A percentile compares a stretch with the other conserved stretches of the same genome.
phyloP scores from a whole-genome alignment of 2,113 vertebrate species.

The Shinisaurus crocodilurus region DNA sequence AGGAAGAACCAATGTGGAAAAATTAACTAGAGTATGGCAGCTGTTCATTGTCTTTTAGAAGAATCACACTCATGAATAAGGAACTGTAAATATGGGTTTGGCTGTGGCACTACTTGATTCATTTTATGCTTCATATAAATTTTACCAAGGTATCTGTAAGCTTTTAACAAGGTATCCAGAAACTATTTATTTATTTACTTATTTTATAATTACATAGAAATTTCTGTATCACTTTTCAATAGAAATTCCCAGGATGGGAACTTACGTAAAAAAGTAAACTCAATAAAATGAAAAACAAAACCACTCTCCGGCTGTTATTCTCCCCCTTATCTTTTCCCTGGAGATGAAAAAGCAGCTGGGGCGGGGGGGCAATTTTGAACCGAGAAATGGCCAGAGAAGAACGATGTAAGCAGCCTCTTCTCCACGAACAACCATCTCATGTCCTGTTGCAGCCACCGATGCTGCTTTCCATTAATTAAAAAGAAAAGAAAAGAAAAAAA shows the following conservation, averaged over 20 bases:
- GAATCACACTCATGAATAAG: background rate
- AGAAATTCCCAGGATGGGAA: background rate
- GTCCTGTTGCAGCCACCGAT: background rate
- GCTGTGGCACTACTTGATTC: background rate
- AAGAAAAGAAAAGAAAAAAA: background rate
- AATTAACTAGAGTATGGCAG: background rate
- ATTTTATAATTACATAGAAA: background rate
- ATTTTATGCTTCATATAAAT: background rate
- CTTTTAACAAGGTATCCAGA: background rate
- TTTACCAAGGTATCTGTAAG: background rate
- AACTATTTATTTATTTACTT: background rate
- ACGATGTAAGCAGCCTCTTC: background rate
- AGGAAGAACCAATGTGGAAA: background rate
- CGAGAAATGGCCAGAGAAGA: background rate
- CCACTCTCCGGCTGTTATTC: background rate
- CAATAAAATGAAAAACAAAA: background rate
- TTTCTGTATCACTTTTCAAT: background rate
- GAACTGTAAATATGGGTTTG: slow-evolving; percentile 1
- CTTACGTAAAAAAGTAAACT: background rate
- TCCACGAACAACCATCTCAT: background rate
- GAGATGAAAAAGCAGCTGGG: background rate
- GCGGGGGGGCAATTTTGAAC: background rate
- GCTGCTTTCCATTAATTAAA: background rate
- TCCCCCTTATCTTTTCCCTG: background rate
- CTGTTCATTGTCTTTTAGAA: background rate